A percentile compares a stretch with the other conserved stretches of the same genome.
phyloP scores from a whole-genome alignment of 1,140 invertebrate species.

The Hypsibius dujardini region DNA sequence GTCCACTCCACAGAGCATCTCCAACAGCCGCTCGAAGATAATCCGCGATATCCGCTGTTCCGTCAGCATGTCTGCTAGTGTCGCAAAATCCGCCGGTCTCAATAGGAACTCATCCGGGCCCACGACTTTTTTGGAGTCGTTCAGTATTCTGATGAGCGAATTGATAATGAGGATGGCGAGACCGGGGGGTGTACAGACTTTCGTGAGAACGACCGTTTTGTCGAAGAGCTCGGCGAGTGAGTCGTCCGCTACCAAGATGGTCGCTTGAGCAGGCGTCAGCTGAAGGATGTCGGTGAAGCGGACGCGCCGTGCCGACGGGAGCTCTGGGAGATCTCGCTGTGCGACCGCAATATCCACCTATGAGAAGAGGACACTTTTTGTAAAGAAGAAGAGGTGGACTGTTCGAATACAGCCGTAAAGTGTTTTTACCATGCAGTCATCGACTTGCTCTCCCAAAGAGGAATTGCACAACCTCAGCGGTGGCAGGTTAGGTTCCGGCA shows the following conservation, averaged over 20 bases:
- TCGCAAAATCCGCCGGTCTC: constrained; percentile 18
- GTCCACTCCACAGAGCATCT: not conserved
- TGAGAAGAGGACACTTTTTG: too few relatives aligned
- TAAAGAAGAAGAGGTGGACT: too few relatives aligned
- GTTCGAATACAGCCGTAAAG: too few relatives aligned
- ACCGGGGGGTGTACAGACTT: constrained; percentile 38
- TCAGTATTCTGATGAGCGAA: constrained; percentile 27
- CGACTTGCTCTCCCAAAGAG: too few relatives aligned
- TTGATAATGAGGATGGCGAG: constrained; percentile 40
- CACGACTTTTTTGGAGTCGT: constrained; percentile 16
- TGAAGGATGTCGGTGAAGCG: constrained; percentile 29
- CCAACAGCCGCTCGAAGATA: constrained; percentile 20
- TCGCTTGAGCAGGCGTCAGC: not conserved
- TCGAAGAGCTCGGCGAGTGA: too few relatives aligned
- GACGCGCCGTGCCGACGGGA: constrained; percentile 25
- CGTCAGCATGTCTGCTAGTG: constrained; percentile 15
- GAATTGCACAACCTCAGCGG: too few relatives aligned
- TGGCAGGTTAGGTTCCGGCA: too few relatives aligned
- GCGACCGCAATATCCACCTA: constrained; percentile 26
- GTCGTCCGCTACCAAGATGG: constrained; percentile 33
- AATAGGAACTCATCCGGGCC: constrained; percentile 10
- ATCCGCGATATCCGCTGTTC: not conserved
- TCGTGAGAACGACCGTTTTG: constrained; percentile 43
- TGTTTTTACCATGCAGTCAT: too few relatives aligned
- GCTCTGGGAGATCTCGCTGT: constrained; percentile 27